phyloP scores from a whole-genome alignment of 2,888 invertebrate genomes.

The Agonopterix heracliana region DNA sequence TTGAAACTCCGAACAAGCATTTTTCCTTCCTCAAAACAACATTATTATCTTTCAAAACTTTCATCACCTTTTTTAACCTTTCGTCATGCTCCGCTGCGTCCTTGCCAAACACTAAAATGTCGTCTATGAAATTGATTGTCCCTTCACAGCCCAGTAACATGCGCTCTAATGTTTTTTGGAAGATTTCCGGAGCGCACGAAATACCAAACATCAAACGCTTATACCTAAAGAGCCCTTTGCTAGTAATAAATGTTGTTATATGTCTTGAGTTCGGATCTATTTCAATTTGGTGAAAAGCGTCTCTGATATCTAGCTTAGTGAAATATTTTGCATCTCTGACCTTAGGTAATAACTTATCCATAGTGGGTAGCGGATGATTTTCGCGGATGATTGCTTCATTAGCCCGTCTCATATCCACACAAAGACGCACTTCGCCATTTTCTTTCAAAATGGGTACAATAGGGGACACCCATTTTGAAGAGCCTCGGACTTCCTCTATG shows the following conservation, averaged over 20 bases:
- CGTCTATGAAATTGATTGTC: constrained; percentile 37
- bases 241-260: constrained; percentile 43
- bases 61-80: constrained; percentile 17
- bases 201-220: constrained; percentile 46
- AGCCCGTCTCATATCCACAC: no score
- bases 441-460: constrained; percentile 14
- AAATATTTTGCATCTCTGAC: constrained; percentile 19
- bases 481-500: constrained; percentile 2
- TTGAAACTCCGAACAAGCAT: no score
- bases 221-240: constrained; percentile 35
- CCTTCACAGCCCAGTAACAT: constrained; percentile 31
- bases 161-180: constrained; percentile 33
- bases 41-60: no score
- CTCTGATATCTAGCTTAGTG: constrained; percentile 33
- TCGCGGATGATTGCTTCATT: constrained; percentile 17
- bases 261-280: constrained; percentile 25
- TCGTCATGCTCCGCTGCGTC: constrained; percentile 11
- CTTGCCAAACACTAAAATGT: constrained; percentile 17
- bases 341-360: constrained; percentile 10
- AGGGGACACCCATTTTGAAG: constrained; percentile 16
- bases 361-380: constrained; percentile 13
- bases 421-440: not conserved
- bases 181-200: constrained; percentile 39
- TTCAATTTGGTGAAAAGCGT: constrained; percentile 40
- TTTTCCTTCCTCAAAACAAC: no score